These are phyloP conservation scores for Barnardius zonarius DNA, from an alignment of 2,113 vertebrate species.

Conservation along the genomic window DNA sequence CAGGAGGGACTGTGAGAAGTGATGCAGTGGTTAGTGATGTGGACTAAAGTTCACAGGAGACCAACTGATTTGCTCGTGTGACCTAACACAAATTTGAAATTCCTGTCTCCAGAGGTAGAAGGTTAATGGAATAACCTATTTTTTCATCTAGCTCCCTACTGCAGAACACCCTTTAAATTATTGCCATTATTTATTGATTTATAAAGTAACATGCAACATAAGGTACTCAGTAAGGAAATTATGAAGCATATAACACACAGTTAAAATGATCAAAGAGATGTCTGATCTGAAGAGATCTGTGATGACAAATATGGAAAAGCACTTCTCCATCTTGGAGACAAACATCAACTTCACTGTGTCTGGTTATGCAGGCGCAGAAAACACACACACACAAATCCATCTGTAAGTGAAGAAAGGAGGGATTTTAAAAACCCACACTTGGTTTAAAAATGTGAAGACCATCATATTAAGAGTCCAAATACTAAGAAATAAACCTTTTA, in stretches of 20 bases:
- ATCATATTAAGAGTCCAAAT: neutral
- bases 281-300: slow-evolving; percentile 51
- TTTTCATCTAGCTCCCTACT: slow-evolving; percentile 34
- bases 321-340: slow-evolving; percentile 31
- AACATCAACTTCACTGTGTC: slow-evolving; percentile 3
- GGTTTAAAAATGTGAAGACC: neutral
- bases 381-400: neutral
- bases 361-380: neutral
- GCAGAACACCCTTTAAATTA: slow-evolving; percentile 53
- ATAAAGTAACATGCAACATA: slow-evolving; percentile 45
- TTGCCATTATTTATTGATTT: slow-evolving; percentile 68
- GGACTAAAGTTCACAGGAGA: slow-evolving; percentile 39
- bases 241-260: slow-evolving; percentile 40
- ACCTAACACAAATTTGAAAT: slow-evolving; percentile 58
- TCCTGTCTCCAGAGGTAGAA: slow-evolving; percentile 59
- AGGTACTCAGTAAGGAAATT: slow-evolving; percentile 58
- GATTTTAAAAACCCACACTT: neutral
- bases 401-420: neutral
- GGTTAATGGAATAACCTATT: slow-evolving; percentile 66
- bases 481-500: neutral
- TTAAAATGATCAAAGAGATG: slow-evolving; percentile 54
- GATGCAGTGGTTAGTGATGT: slow-evolving; percentile 19
- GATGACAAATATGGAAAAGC: slow-evolving; percentile 47
- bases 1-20: neutral
- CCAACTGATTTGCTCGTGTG: slow-evolving; percentile 38